Conservation (phyloP, 1,140 invertebrate genomes). For the Pseudomyrmex flavicornis region DNA sequence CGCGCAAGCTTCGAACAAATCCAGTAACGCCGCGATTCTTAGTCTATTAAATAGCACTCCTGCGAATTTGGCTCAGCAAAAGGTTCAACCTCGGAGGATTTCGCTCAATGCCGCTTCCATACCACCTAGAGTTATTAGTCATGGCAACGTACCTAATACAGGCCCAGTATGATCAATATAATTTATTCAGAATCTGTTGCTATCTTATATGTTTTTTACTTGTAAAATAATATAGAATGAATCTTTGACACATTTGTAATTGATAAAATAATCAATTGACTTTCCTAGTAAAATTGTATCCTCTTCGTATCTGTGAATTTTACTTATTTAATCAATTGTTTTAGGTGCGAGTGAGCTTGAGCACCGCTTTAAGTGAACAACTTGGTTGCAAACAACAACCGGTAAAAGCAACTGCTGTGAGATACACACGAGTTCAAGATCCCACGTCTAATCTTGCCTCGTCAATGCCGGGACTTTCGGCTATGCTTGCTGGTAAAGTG, state of each 20-base stretch:
- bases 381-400: constrained; percentile 81
- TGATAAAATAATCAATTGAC: too few species aligned
- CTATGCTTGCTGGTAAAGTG: constrained; percentile 84
- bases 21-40: constrained; percentile 89
- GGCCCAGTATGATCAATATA: constrained; percentile 78
- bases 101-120: constrained; percentile 80
- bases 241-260: too few species aligned
- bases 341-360: constrained; percentile 82
- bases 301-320: too few species aligned
- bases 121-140: constrained; percentile 81
- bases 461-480: constrained; percentile 85
- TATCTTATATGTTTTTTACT: background rate
- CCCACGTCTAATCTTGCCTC: constrained; percentile 83
- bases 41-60: constrained; percentile 91
- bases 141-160: constrained; percentile 82
- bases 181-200: constrained; percentile 1
- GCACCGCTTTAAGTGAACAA: constrained; percentile 81
- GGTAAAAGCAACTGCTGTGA: constrained; percentile 83
- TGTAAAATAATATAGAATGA: background rate
- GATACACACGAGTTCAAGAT: constrained; percentile 82
- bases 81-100: constrained; percentile 80
- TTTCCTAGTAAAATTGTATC: too few species aligned
- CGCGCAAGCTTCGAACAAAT: constrained; percentile 81
- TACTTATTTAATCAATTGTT: constrained; percentile 35
- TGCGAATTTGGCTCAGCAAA: constrained; percentile 85